Evolutionary conservation across 2,113 vertebrate genomes (phyloP).

Genomic region (Xyrauchen texanus): DNA sequence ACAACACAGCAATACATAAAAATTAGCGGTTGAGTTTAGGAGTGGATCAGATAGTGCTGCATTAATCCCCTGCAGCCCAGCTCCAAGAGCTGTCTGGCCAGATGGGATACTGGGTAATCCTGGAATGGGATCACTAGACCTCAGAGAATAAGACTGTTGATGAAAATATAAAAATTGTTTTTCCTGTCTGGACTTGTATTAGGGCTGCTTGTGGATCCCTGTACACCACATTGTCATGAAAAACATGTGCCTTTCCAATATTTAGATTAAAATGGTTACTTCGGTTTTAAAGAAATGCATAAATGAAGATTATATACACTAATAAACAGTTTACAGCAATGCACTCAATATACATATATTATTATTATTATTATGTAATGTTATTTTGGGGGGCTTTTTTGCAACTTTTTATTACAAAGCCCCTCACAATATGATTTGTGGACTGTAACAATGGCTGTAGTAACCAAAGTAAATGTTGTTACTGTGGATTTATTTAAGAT

Average conservation of each 20-base stretch:
- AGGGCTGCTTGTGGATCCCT: background rate
- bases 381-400: no score
- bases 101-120: slow-evolving; percentile 71
- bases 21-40: slow-evolving; percentile 26
- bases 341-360: no score
- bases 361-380: no score
- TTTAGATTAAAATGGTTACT: slow-evolving; percentile 9
- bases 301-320: background rate
- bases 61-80: slow-evolving; percentile 42
- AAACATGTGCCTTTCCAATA: slow-evolving; percentile 8
- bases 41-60: slow-evolving; percentile 16
- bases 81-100: slow-evolving; percentile 46
- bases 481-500: no score
- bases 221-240: background rate
- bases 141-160: slow-evolving; percentile 1
- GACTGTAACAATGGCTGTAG: no score
- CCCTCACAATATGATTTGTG: no score
- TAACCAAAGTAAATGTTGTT: no score
- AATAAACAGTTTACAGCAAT: background rate
- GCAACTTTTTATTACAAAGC: no score
- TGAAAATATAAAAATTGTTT: slow-evolving; percentile 19
- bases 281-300: slow-evolving; percentile 12
- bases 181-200: background rate
- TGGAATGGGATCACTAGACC: slow-evolving; percentile 52
- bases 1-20: slow-evolving; percentile 23